These are phyloP conservation scores for Xestia sexstrigata DNA, from an alignment of 2,888 invertebrate species.

Conservation along the genomic window DNA sequence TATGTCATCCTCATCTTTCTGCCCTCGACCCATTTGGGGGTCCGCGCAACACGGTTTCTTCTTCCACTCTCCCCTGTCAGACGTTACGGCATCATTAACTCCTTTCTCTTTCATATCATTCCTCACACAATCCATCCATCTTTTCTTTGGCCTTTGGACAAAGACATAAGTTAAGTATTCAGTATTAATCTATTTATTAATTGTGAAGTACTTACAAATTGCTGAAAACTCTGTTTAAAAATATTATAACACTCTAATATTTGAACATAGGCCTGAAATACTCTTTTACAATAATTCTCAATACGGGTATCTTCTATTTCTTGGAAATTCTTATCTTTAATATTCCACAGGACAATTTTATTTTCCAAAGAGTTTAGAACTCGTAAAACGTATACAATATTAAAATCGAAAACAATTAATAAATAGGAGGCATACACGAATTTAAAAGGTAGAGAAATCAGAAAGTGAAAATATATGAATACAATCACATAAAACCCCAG, in stretches of 20 bases:
- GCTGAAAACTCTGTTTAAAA: constrained; percentile 22
- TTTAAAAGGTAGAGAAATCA: not conserved
- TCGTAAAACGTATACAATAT: constrained; percentile 7
- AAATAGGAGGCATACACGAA: not conserved
- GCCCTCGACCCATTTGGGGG: too few relatives aligned
- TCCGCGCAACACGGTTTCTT: too few relatives aligned
- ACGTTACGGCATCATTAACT: too few relatives aligned
- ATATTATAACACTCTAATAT: constrained; percentile 40
- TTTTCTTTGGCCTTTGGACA: too few relatives aligned
- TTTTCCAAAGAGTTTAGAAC: constrained; percentile 8
- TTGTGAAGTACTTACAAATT: constrained; percentile 9
- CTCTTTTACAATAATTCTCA: not conserved
- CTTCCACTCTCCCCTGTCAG: too few relatives aligned
- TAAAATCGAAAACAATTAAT: constrained; percentile 10
- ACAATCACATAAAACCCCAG: not conserved
- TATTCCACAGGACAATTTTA: constrained; percentile 20
- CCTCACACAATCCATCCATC: too few relatives aligned
- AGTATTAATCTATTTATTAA: not conserved
- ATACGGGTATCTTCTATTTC: not conserved
- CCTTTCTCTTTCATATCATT: too few relatives aligned
- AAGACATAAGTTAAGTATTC: not conserved
- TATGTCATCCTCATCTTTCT: not conserved
- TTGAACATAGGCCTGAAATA: constrained; percentile 36
- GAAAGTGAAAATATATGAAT: not conserved
- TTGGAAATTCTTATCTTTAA: not conserved